Evolutionary conservation across 2,113 vertebrate genomes (phyloP).

Genomic region (Vidua chalybeata): DNA sequence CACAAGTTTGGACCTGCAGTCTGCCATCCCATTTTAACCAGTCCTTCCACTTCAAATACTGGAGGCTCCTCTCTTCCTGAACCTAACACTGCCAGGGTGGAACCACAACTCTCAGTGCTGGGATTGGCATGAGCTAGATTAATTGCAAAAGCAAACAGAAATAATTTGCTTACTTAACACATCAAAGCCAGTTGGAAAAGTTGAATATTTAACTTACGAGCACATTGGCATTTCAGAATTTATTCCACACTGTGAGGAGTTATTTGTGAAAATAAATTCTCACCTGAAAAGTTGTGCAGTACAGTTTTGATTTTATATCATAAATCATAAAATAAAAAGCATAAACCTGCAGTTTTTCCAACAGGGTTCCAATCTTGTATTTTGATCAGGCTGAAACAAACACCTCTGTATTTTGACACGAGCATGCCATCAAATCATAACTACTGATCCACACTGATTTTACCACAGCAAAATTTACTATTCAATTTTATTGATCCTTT

Average conservation of each 20-base stretch:
- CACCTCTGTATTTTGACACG: accelerated
- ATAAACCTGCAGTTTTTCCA: background rate
- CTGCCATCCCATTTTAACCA: background rate
- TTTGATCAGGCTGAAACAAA: background rate
- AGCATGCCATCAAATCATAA: background rate
- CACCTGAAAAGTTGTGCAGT: background rate
- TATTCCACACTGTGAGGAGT: background rate
- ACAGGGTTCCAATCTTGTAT: background rate
- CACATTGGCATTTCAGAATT: background rate
- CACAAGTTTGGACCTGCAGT: background rate
- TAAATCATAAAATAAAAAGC: background rate
- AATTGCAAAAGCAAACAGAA: background rate
- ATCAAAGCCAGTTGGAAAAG: background rate
- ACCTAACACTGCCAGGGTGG: background rate
- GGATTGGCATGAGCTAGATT: background rate
- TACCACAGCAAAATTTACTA: background rate
- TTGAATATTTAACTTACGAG: background rate
- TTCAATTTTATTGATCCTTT: background rate
- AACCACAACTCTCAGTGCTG: background rate
- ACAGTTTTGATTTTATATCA: background rate
- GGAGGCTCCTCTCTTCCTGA: background rate
- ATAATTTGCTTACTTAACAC: background rate
- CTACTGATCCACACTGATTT: background rate
- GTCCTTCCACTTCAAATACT: background rate
- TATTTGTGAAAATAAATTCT: background rate